These are phyloP conservation scores for Micronycteris hirsuta DNA, from an alignment of 2,113 vertebrate species.

Conservation along the genomic window DNA sequence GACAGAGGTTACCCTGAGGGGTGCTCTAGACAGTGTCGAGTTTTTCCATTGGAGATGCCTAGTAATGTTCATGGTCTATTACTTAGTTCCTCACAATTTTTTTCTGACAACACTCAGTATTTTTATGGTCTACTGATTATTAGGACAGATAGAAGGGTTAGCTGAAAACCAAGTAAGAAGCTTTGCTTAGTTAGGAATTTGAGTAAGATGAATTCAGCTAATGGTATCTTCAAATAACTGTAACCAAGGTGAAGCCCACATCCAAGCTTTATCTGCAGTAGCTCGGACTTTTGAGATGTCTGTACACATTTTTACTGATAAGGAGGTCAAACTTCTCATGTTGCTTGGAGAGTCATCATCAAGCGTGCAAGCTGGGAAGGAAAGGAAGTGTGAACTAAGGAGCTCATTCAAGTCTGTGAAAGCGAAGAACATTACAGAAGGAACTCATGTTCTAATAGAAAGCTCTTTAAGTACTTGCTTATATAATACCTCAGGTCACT, in stretches of 20 bases:
- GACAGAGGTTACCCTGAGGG: not conserved
- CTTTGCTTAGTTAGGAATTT: not conserved
- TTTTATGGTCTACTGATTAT: not conserved
- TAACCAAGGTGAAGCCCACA: not conserved
- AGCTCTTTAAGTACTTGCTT: not conserved
- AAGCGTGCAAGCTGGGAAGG: not conserved
- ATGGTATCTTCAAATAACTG: not conserved
- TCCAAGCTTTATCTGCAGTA: not conserved
- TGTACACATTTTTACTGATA: not conserved
- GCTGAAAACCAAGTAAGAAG: not conserved
- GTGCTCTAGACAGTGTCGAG: not conserved
- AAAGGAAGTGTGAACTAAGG: not conserved
- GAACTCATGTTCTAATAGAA: not conserved
- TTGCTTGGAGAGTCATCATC: not conserved
- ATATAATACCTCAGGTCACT: not conserved
- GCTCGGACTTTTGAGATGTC: not conserved
- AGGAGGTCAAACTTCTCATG: not conserved
- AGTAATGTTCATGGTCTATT: not conserved
- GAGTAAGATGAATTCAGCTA: conserved; percentile 15
- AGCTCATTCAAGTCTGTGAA: not conserved
- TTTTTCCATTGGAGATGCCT: not conserved
- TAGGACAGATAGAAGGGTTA: not conserved
- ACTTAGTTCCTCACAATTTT: not conserved
- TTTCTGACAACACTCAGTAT: not conserved
- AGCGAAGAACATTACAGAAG: not conserved